Evolutionary conservation across 23 tunicate genomes (phyloP).

Genomic region (Oikopleura vanhoeffeni): DNA sequence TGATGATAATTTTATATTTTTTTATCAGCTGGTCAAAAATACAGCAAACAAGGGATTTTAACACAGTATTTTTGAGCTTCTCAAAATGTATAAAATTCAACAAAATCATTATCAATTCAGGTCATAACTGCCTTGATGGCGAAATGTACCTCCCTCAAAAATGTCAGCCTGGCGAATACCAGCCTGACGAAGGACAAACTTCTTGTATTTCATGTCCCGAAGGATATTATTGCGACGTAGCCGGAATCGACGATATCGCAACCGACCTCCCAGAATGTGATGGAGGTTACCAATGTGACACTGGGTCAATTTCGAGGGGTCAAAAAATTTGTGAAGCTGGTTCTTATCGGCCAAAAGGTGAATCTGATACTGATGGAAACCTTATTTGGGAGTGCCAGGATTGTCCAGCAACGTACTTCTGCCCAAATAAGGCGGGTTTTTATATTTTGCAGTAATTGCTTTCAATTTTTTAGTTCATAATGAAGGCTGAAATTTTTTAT

Average conservation of each 20-base stretch:
- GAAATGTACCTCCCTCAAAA: neutral
- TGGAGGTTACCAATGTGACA: neutral
- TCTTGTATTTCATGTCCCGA: neutral
- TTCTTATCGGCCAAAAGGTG: neutral
- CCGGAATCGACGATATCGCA: neutral
- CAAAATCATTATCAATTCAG: too few relatives aligned
- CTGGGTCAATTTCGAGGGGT: neutral
- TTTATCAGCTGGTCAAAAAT: too few relatives aligned
- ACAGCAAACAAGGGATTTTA: too few relatives aligned
- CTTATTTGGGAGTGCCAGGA: neutral
- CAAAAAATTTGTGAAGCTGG: neutral
- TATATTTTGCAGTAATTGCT: too few relatives aligned
- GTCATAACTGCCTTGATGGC: neutral
- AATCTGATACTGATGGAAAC: neutral
- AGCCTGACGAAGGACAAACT: neutral
- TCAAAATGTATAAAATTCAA: too few relatives aligned
- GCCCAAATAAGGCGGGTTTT: too few relatives aligned
- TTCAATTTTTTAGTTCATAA: too few relatives aligned
- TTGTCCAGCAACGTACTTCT: too few relatives aligned
- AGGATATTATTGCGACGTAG: neutral
- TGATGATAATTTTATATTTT: too few relatives aligned
- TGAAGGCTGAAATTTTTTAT: too few relatives aligned
- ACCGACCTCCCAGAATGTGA: neutral
- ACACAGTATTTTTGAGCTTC: too few relatives aligned
- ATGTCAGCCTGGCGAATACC: conserved; percentile 1